Conservation (phyloP, 2,113 vertebrate species). For the Cygnus atratus region DNA sequence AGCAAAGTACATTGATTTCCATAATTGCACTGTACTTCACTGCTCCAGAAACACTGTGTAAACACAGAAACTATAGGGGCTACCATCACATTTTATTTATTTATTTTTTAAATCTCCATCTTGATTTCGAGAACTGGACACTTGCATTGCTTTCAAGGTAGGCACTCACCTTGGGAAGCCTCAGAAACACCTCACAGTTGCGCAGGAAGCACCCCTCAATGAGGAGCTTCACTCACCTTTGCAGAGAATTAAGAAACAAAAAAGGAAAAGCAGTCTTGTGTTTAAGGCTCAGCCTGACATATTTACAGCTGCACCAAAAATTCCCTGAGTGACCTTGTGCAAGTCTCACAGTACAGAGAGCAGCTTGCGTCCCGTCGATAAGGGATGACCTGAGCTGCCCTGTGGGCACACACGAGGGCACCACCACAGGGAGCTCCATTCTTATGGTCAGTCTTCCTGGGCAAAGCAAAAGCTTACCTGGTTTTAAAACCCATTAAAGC, state of each 20-base stretch:
- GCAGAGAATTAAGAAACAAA: background rate
- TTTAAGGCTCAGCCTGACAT: background rate
- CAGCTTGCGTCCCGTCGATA: rapidly evolving
- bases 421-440: background rate
- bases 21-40: background rate
- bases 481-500: background rate
- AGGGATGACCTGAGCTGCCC: background rate
- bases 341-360: rapidly evolving
- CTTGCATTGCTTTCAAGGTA: background rate
- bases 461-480: background rate
- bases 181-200: background rate
- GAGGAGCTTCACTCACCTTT: rapidly evolving
- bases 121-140: background rate
- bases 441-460: background rate
- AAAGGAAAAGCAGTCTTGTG: rapidly evolving
- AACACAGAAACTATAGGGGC: background rate
- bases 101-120: background rate
- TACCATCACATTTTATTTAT: background rate
- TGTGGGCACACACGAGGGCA: background rate
- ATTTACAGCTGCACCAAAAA: background rate
- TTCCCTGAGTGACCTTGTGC: background rate
- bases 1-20: background rate
- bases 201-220: background rate
- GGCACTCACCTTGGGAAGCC: background rate
- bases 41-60: background rate